Conservation (phyloP, 2,113 vertebrate species). For the Python bivittatus region DNA sequence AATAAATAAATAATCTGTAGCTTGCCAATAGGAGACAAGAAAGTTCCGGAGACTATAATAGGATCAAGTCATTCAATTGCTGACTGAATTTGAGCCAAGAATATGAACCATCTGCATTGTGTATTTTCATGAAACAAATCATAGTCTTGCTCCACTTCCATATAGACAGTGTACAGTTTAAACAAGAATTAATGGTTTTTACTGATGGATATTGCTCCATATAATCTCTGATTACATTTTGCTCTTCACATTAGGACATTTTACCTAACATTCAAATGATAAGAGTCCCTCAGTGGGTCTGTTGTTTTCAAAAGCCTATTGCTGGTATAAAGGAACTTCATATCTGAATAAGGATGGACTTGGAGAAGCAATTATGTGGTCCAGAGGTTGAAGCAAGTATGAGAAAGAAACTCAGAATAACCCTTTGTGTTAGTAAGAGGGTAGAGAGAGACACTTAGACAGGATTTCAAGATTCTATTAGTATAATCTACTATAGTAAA, state of each 20-base stretch:
- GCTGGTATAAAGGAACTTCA: not conserved
- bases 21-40: slow-evolving; percentile 38
- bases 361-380: not conserved
- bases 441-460: not conserved
- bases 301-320: not conserved
- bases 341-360: not conserved
- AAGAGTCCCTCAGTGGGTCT: not conserved
- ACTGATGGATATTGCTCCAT: not conserved
- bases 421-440: not conserved
- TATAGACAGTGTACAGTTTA: not conserved
- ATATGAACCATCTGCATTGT: slow-evolving; percentile 65
- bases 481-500: not conserved
- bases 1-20: slow-evolving; percentile 61
- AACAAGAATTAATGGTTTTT: not conserved
- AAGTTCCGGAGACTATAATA: slow-evolving; percentile 57
- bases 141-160: slow-evolving; percentile 2
- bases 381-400: not conserved
- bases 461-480: not conserved
- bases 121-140: slow-evolving; percentile 44
- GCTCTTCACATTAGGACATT: not conserved
- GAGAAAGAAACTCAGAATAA: not conserved
- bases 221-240: not conserved
- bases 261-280: not conserved
- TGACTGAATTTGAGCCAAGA: slow-evolving; percentile 43
- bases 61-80: slow-evolving; percentile 62